phyloP scores from a whole-genome alignment of 2,888 invertebrate species.

The Cordylochernes scorpioides region DNA sequence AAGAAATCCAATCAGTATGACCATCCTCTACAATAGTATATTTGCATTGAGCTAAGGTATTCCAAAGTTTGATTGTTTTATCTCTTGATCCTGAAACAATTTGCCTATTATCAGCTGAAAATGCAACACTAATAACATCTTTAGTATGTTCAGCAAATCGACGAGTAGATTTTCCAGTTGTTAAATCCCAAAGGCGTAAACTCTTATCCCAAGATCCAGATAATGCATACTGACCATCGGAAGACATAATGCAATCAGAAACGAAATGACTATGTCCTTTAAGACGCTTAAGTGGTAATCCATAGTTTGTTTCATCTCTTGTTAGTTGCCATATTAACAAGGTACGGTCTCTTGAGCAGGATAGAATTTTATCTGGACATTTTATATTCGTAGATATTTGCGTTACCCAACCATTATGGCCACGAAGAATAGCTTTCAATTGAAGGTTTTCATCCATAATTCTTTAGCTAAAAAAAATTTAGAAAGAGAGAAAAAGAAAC shows the following conservation, averaged over 20 bases:
- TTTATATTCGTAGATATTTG: slow-evolving; percentile 97
- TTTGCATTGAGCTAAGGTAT: slow-evolving; percentile 97
- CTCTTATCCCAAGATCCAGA: slow-evolving; percentile 99
- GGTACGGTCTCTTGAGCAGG: slow-evolving; percentile 62
- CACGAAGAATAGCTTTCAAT: too few species aligned
- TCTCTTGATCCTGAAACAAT: too few species aligned
- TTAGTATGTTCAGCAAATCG: slow-evolving; percentile 97
- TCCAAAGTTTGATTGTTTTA: too few species aligned
- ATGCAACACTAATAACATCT: slow-evolving; percentile 96
- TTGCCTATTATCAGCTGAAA: slow-evolving; percentile 98
- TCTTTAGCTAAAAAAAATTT: too few species aligned
- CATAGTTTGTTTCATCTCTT: slow-evolving; percentile 75
- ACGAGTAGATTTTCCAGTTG: slow-evolving; percentile 67
- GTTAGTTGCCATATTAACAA: slow-evolving; percentile 94
- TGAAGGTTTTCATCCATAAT: too few species aligned
- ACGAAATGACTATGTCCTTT: slow-evolving; percentile 96
- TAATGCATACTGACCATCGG: slow-evolving; percentile 96
- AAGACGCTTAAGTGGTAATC: slow-evolving; percentile 76
- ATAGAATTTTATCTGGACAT: slow-evolving; percentile 91
- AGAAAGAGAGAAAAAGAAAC: too few species aligned
- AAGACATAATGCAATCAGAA: slow-evolving; percentile 89
- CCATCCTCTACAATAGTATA: slow-evolving; percentile 89
- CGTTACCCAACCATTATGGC: too few species aligned
- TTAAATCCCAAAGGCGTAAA: slow-evolving; percentile 90
- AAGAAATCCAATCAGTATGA: too few species aligned